Base-by-base conservation (phyloP, 1,140 invertebrate genomes). In the Helicoverpa zea region DNA sequence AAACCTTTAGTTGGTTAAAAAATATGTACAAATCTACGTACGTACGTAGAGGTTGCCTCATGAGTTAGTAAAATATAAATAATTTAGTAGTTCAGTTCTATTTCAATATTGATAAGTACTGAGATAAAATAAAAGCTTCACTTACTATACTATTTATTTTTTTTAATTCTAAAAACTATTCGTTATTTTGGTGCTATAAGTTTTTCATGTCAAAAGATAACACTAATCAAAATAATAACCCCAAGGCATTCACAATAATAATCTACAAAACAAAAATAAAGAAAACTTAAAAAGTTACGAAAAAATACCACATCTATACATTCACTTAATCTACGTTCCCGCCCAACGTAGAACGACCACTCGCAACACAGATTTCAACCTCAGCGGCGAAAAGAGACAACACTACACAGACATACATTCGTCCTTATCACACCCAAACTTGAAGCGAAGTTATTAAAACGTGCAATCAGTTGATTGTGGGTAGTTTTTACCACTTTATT, bases 401-500 rank as follows among this genome's bases (percentile, higher is more conserved):
- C 79, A 73, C 78, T 51, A 68, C 66, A 54, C 59, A n/a, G 64
- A 16, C 29, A 59, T 83, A 47, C n/a, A 7, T 23, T 47, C 77
- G 30, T 89, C 88, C 49, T 83, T 35, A 75, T 90, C 89, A 73
- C 87, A 70, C 81, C 70, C 83, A 79, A 88, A 92, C 82, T 88
- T 88, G 81, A 81, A 74, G 79, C 86, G 86, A 89, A 88, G 90
- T 92, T 92, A 92, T 92, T 92, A 93, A 91, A 61, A 89, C 77
- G 82, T 89, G 90, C 90, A 94, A 94, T 94, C 91, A 91, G 89
- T 92, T 93, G 90, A 92, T 92, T 92, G 88, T 70, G 88, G 85
- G 88, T 89, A 91, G 91, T 93, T 93, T 88, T 87, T 84, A 89
- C 83, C 84, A 84, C 81, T 91, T 90, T 90, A 92, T 91, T 92